A percentile compares a stretch with the other conserved stretches of the same genome.
Conservation (phyloP, 2,797 vertebrate species). For the Lutjanus campechanus region DNA sequence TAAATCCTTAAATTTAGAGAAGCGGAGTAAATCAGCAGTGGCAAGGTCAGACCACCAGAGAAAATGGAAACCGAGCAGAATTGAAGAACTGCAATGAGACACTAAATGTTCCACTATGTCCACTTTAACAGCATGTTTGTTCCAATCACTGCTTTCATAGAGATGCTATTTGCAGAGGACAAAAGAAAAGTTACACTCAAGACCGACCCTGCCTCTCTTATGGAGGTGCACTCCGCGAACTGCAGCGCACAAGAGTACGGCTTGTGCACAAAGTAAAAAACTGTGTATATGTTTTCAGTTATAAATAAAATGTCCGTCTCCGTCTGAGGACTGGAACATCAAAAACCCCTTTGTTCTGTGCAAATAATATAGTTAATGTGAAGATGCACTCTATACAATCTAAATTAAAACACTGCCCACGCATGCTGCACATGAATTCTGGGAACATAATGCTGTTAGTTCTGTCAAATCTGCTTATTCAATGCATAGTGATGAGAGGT, state of each 20-base stretch:
- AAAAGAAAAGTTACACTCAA: constrained; percentile 9
- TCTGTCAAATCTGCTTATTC: constrained; percentile 44
- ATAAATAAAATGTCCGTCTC: background rate
- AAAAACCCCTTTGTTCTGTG: constrained; percentile 18
- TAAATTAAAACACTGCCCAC: constrained; percentile 27
- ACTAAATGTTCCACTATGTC: constrained; percentile 18
- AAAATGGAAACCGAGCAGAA: constrained; percentile 15
- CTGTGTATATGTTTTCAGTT: background rate
- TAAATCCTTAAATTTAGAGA: constrained; percentile 7
- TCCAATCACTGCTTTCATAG: constrained; percentile 16
- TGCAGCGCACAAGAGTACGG: background rate
- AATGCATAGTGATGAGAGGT: constrained; percentile 9
- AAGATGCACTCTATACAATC: constrained; percentile 1
- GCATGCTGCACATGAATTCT: background rate
- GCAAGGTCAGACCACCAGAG: constrained; percentile 31
- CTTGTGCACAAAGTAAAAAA: background rate
- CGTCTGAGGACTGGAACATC: background rate
- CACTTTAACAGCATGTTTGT: constrained; percentile 10
- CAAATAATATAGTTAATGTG: background rate
- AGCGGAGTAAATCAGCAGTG: background rate
- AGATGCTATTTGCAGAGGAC: constrained; percentile 2
- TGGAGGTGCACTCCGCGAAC: background rate
- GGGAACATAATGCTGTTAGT: background rate
- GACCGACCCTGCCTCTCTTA: background rate
- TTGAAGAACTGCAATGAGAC: constrained; percentile 17